These are phyloP conservation scores for Varroa destructor DNA, from an alignment of 1,140 invertebrate genomes.

Conservation along the genomic window DNA sequence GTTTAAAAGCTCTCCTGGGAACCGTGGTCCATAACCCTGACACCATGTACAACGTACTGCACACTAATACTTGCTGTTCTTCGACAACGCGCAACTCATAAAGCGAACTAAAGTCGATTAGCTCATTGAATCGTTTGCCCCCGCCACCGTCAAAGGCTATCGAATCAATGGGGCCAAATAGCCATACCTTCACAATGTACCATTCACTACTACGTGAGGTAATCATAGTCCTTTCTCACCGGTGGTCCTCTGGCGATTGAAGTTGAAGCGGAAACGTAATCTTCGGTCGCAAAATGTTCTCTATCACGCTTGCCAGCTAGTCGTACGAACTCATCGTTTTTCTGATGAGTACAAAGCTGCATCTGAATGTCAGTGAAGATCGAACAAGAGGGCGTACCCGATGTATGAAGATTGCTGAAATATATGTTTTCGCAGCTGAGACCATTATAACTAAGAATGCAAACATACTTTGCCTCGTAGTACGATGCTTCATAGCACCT, in stretches of 20 bases:
- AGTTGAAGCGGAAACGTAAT: conserved; percentile 76
- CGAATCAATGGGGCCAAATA: conserved; percentile 53
- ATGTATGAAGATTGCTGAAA: conserved; percentile 85
- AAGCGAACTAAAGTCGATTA: conserved; percentile 2
- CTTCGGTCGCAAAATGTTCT: conserved; percentile 81
- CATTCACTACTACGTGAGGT: conserved; percentile 77
- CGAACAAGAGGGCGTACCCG: conserved; percentile 83
- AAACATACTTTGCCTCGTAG: conserved; percentile 70
- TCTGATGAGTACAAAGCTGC: conserved; percentile 77
- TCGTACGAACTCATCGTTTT: conserved; percentile 74
- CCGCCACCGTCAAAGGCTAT: conserved; percentile 41
- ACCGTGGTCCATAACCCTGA: too few species aligned
- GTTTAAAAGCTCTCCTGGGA: conserved; percentile 36
- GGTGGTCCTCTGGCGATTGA: conserved; percentile 66
- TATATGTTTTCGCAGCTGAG: conserved; percentile 61
- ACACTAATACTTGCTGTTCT: too few species aligned
- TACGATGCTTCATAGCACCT: conserved; percentile 79
- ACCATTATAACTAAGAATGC: conserved; percentile 79
- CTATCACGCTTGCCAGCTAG: conserved; percentile 84
- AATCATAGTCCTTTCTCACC: conserved; percentile 80
- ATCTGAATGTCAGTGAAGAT: conserved; percentile 80
- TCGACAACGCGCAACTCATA: too few species aligned
- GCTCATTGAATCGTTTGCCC: conserved; percentile 39
- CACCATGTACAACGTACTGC: too few species aligned
- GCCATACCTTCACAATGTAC: conserved; percentile 67